Evolutionary conservation across 1,140 invertebrate species (phyloP).

Genomic region (Diorhabda sublineata): DNA sequence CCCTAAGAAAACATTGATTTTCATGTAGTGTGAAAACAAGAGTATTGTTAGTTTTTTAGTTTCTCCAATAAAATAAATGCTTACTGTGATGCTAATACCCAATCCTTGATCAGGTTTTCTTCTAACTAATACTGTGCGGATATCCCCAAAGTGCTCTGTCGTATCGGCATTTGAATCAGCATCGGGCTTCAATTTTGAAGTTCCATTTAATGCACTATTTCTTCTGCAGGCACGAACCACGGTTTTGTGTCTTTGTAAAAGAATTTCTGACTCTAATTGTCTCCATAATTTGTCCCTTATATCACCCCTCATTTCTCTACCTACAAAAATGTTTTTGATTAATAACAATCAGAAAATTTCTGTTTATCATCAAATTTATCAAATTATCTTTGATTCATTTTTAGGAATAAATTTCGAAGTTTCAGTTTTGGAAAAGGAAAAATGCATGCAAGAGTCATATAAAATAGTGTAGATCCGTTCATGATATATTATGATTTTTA

Average conservation of each 20-base stretch:
- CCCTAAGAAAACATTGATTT: slow-evolving; percentile 52
- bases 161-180: slow-evolving; percentile 31
- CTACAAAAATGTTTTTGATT: slow-evolving; percentile 38
- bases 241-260: slow-evolving; percentile 79
- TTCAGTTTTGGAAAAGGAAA: too few species aligned
- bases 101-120: slow-evolving; percentile 69
- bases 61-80: slow-evolving; percentile 18
- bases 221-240: slow-evolving; percentile 59
- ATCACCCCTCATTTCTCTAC: slow-evolving; percentile 68
- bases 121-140: slow-evolving; percentile 57
- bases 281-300: slow-evolving; percentile 76
- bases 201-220: slow-evolving; percentile 44
- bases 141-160: slow-evolving; percentile 47
- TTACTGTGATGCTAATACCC: slow-evolving; percentile 77
- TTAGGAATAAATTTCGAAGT: too few species aligned
- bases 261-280: slow-evolving; percentile 80
- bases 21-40: background rate
- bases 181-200: slow-evolving; percentile 32
- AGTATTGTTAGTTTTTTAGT: too few species aligned
- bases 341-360: too few species aligned
- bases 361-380: too few species aligned
- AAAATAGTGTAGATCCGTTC: too few species aligned
- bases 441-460: too few species aligned
- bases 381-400: too few species aligned
- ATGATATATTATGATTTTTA: slow-evolving; percentile 30